Conservation (phyloP, 2,888 invertebrate genomes). For the Callosobruchus maculatus region DNA sequence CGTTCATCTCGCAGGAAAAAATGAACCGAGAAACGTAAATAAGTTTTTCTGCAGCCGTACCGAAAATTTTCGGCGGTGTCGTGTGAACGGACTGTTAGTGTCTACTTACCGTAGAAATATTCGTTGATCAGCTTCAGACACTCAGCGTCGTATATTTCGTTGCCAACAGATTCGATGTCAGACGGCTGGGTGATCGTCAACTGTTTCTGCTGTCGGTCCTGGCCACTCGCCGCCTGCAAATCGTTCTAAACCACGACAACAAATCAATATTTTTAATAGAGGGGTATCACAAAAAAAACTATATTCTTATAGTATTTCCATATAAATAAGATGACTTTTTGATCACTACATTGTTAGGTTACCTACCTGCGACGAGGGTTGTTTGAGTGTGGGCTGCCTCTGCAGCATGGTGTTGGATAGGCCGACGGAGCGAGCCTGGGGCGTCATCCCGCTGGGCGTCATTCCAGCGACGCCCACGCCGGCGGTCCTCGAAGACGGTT, state of each 20-base stretch:
- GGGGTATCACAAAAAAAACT: no score
- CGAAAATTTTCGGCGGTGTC: no score
- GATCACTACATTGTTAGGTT: neutral
- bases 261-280: no score
- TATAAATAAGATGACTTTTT: neutral
- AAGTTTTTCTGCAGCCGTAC: no score
- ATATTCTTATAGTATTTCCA: no score
- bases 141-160: slow-evolving; percentile 83
- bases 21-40: no score
- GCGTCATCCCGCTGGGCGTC: slow-evolving; percentile 25
- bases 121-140: slow-evolving; percentile 92
- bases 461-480: no score
- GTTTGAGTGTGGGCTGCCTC: slow-evolving; percentile 51
- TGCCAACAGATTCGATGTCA: slow-evolving; percentile 75
- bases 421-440: slow-evolving; percentile 46
- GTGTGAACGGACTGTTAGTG: no score
- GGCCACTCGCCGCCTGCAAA: slow-evolving; percentile 51
- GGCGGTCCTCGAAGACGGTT: slow-evolving; percentile 46
- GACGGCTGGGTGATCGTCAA: slow-evolving; percentile 70
- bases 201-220: slow-evolving; percentile 67
- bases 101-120: slow-evolving; percentile 80
- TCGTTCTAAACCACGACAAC: slow-evolving; percentile 51
- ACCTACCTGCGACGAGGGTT: slow-evolving; percentile 40
- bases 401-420: slow-evolving; percentile 47
- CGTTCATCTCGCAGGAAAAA: no score